phyloP scores from a whole-genome alignment of 2,888 invertebrate species.

The Oegoconia quadripuncta region DNA sequence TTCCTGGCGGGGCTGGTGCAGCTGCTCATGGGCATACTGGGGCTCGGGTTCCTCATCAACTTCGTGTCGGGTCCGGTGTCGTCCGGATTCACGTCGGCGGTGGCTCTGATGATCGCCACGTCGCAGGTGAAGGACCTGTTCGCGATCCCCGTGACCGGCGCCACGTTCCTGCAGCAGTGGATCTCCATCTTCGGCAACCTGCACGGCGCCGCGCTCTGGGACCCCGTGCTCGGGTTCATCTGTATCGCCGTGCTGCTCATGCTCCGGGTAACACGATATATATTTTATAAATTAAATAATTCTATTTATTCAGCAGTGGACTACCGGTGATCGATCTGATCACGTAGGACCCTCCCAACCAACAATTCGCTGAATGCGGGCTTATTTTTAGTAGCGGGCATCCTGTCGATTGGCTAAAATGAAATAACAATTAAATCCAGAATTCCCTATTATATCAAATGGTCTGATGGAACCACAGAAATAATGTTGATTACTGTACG shows the following conservation, averaged over 20 bases:
- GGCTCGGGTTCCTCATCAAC: slow-evolving; percentile 92
- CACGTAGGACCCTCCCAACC: too few species aligned
- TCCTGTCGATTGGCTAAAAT: too few species aligned
- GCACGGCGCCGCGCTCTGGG: slow-evolving; percentile 82
- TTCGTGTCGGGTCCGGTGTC: slow-evolving; percentile 95
- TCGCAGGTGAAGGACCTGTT: slow-evolving; percentile 93
- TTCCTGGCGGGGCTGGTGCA: slow-evolving; percentile 87
- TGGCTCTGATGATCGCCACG: slow-evolving; percentile 91
- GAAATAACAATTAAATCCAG: too few species aligned
- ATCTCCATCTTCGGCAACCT: slow-evolving; percentile 84
- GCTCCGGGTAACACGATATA: too few species aligned
- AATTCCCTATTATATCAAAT: too few species aligned
- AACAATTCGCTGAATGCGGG: too few species aligned
- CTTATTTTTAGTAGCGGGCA: too few species aligned
- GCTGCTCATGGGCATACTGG: slow-evolving; percentile 89
- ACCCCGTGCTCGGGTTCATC: slow-evolving; percentile 85
- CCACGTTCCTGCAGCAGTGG: slow-evolving; percentile 89
- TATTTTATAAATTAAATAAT: too few species aligned
- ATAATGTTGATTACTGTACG: too few species aligned
- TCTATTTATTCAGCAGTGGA: too few species aligned
- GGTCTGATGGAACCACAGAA: too few species aligned
- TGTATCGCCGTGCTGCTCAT: slow-evolving; percentile 87
- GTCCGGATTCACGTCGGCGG: slow-evolving; percentile 94
- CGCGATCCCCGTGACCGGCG: slow-evolving; percentile 84
- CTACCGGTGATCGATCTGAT: too few species aligned